These are phyloP conservation scores for Lepisosteus oculatus DNA, from an alignment of 2,113 vertebrate species.

Conservation along the genomic window DNA sequence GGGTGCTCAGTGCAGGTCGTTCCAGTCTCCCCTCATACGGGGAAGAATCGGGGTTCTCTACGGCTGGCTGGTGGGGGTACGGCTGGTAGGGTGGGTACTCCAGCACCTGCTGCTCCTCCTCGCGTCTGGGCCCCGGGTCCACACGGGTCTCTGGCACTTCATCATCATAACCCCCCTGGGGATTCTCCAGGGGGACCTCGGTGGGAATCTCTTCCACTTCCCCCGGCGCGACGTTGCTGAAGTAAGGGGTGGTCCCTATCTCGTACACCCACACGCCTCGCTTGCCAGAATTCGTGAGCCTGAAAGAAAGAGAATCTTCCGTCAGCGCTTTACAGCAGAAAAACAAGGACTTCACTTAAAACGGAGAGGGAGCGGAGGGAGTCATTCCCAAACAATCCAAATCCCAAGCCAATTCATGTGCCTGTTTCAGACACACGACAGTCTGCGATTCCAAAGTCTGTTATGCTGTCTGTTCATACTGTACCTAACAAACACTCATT, in stretches of 20 bases:
- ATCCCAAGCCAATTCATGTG: too few species aligned
- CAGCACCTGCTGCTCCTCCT: constrained; percentile 26
- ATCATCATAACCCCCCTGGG: not conserved
- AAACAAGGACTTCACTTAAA: not conserved
- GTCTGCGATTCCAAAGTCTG: too few species aligned
- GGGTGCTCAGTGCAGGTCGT: constrained; percentile 8
- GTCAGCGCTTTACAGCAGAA: not conserved
- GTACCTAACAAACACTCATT: too few species aligned
- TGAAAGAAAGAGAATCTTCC: constrained; percentile 36
- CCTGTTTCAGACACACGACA: too few species aligned
- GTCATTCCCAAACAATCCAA: not conserved
- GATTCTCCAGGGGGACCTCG: constrained; percentile 13
- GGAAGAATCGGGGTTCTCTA: not conserved
- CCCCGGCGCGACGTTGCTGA: constrained; percentile 63
- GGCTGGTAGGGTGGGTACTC: constrained; percentile 34
- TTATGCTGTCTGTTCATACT: too few species aligned
- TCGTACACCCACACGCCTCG: constrained; percentile 86
- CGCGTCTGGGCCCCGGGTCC: constrained; percentile 5
- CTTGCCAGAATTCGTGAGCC: constrained; percentile 82
- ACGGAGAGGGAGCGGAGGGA: not conserved
- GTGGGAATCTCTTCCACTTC: constrained; percentile 52
- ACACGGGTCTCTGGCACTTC: constrained; percentile 3
- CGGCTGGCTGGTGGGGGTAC: constrained; percentile 3
- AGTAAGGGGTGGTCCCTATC: constrained; percentile 74
- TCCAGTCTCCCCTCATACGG: not conserved